Percentiles rank a stretch among this genome's conserved stretches.
phyloP scores from a whole-genome alignment of 2,113 vertebrate genomes.

The Leptocoma aspasia region DNA sequence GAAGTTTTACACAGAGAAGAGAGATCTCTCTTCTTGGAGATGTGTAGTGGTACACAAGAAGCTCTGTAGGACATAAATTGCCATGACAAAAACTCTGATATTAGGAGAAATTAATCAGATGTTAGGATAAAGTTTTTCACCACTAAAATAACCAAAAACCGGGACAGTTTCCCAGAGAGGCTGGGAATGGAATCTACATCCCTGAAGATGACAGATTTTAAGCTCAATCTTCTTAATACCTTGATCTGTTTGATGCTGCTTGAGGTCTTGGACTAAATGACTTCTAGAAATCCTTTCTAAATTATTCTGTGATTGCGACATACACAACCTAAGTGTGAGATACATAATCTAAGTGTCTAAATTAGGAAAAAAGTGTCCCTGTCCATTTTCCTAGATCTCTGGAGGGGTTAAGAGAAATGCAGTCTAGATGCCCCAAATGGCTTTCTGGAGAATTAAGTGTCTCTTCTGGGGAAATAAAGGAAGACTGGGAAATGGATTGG shows the following conservation, averaged over 20 bases:
- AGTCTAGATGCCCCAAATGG: background rate
- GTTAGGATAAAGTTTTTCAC: background rate
- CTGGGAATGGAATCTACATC: background rate
- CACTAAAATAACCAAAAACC: background rate
- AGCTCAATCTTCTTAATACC: background rate
- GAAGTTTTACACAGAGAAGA: background rate
- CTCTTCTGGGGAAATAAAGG: background rate
- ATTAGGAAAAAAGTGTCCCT: background rate
- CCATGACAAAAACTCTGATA: background rate
- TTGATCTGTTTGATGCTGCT: background rate
- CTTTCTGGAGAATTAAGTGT: background rate
- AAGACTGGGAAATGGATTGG: background rate
- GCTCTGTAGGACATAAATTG: background rate
- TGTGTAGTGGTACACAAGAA: background rate
- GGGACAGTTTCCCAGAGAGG: fast-evolving
- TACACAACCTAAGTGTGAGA: no score
- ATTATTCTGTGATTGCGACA: background rate
- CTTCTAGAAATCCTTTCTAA: background rate
- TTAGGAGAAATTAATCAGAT: background rate
- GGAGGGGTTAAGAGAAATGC: background rate
- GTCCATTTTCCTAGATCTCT: background rate
- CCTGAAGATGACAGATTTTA: background rate
- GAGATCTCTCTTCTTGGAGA: background rate
- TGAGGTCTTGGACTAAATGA: background rate
- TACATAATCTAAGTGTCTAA: background rate